Conservation (phyloP, 2,888 invertebrate genomes). For the Tubiluchus corallicola region DNA sequence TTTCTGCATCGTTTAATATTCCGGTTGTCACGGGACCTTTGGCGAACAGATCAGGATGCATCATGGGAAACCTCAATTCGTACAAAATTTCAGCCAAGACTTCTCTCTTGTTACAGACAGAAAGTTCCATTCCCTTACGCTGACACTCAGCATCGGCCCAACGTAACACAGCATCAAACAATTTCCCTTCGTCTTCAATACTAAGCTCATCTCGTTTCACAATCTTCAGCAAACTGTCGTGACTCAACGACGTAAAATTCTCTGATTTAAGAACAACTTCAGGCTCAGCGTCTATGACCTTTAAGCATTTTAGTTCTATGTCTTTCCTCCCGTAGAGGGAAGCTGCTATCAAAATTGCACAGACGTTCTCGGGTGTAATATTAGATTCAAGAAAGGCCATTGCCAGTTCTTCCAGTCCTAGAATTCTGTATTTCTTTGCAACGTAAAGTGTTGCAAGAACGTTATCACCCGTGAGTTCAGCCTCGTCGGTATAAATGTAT, state of each 20-base stretch:
- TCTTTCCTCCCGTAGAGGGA: conserved; percentile 39
- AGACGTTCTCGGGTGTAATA: conserved; percentile 42
- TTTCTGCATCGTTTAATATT: conserved; percentile 37
- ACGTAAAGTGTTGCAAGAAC: conserved; percentile 50
- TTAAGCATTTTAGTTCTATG: conserved; percentile 45
- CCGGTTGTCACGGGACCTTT: conserved; percentile 39
- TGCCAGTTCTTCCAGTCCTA: conserved; percentile 46
- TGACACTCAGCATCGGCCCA: conserved; percentile 41
- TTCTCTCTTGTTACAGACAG: conserved; percentile 34
- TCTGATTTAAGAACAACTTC: conserved; percentile 36
- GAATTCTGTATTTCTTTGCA: conserved; percentile 52
- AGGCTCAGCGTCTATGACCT: conserved; percentile 40
- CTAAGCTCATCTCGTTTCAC: conserved; percentile 46
- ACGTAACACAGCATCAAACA: conserved; percentile 41
- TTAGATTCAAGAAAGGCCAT: conserved; percentile 44
- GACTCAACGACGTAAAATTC: conserved; percentile 41
- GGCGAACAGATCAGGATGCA: conserved; percentile 43
- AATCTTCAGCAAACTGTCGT: conserved; percentile 43
- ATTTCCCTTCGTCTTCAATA: conserved; percentile 37
- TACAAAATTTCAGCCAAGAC: conserved; percentile 39
- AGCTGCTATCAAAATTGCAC: conserved; percentile 45
- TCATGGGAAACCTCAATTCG: conserved; percentile 44
- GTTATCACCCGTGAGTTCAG: conserved; percentile 41
- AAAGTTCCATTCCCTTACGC: conserved; percentile 35
- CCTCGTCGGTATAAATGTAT: conserved; percentile 43